Percentiles rank a stretch among this genome's conserved stretches.
Conservation (phyloP, 2,113 vertebrate genomes). For the Gallinago jamesoni region DNA sequence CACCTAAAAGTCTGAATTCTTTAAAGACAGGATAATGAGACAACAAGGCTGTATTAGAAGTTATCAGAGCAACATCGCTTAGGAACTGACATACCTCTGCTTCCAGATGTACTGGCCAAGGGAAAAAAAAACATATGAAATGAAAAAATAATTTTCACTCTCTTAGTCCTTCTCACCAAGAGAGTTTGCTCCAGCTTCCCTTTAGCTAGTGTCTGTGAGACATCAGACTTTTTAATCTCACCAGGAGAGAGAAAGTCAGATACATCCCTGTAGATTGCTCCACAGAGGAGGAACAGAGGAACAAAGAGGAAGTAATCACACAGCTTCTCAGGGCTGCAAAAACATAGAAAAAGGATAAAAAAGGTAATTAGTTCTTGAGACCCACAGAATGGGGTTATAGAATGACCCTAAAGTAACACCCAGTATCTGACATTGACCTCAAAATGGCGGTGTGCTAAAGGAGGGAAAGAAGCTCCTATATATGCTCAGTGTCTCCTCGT, state of each 20-base stretch:
- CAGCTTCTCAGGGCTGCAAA: not conserved
- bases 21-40: not conserved
- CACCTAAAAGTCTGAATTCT: not conserved
- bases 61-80: not conserved
- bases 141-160: not conserved
- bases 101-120: not conserved
- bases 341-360: not conserved
- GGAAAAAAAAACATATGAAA: not conserved
- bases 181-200: not conserved
- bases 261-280: not conserved
- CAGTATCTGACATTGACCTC: not conserved
- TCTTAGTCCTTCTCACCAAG: not conserved
- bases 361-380: not conserved
- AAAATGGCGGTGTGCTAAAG: not conserved
- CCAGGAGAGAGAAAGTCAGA: not conserved
- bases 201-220: not conserved
- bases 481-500: not conserved
- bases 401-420: not conserved
- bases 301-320: not conserved
- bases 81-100: not conserved
- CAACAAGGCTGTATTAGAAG: not conserved
- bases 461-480: not conserved
- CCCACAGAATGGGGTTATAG: not conserved
- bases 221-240: not conserved
- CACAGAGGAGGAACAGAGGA: not conserved